phyloP scores from a whole-genome alignment of 2,888 invertebrate genomes.

The Cataglyphis rosenhaueri region DNA sequence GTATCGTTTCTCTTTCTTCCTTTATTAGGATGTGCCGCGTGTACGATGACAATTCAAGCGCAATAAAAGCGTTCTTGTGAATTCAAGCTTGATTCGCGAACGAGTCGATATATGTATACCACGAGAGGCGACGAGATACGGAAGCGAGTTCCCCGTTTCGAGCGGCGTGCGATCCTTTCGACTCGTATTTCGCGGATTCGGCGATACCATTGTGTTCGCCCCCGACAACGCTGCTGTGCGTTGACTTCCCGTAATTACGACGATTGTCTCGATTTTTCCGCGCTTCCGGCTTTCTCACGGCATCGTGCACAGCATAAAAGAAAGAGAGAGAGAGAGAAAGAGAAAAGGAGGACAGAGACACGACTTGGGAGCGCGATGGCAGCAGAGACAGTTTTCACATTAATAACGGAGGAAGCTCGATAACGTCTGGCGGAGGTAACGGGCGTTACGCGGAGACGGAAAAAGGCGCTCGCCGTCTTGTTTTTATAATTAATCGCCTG shows the following conservation, averaged over 20 bases:
- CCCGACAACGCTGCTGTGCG: slow-evolving; percentile 58
- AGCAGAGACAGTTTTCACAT: slow-evolving; percentile 63
- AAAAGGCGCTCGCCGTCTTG: slow-evolving; percentile 55
- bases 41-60: slow-evolving; percentile 19
- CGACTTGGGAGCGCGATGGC: slow-evolving; percentile 35
- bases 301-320: slow-evolving; percentile 18
- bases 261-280: slow-evolving; percentile 74
- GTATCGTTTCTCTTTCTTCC: not conserved
- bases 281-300: slow-evolving; percentile 68
- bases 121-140: slow-evolving; percentile 19
- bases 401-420: slow-evolving; percentile 65
- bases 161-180: slow-evolving; percentile 62
- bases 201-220: slow-evolving; percentile 72
- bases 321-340: slow-evolving; percentile 1
- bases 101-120: slow-evolving; percentile 19
- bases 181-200: slow-evolving; percentile 62
- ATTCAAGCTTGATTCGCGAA: slow-evolving; percentile 46
- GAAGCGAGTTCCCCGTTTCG: slow-evolving; percentile 37
- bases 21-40: not conserved
- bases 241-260: slow-evolving; percentile 74
- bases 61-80: slow-evolving; percentile 25
- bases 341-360: slow-evolving; percentile 39
- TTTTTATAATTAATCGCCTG: slow-evolving; percentile 57
- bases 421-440: slow-evolving; percentile 51
- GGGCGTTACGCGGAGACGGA: slow-evolving; percentile 50